Evolutionary conservation across 2,888 invertebrate species (phyloP).

Genomic region (Pollenia amentaria): DNA sequence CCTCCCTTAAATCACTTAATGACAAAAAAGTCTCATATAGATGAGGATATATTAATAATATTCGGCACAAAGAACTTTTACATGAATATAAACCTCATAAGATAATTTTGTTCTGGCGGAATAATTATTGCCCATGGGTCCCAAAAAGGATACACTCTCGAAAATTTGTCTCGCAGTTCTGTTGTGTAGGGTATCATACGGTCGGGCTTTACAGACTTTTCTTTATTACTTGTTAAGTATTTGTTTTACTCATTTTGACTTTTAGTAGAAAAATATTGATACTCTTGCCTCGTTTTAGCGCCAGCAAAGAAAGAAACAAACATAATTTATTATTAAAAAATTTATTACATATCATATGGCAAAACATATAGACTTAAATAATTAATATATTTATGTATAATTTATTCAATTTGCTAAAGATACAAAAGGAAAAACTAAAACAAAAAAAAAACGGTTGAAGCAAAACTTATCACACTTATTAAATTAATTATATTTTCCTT

Average conservation of each 20-base stretch:
- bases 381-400: constrained; percentile 9
- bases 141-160: too few species aligned
- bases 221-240: too few species aligned
- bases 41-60: too few species aligned
- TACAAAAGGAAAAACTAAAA: constrained; percentile 12
- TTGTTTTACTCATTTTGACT: not conserved
- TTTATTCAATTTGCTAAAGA: constrained; percentile 4
- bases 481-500: not conserved
- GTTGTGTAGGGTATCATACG: too few species aligned
- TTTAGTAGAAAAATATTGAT: not conserved
- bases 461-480: constrained; percentile 12
- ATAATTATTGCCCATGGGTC: too few species aligned
- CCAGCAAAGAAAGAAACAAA: not conserved
- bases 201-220: too few species aligned
- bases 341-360: constrained; percentile 11
- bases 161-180: too few species aligned
- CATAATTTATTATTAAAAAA: not conserved
- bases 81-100: too few species aligned
- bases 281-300: not conserved
- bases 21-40: too few species aligned
- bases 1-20: too few species aligned
- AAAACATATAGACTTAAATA: constrained; percentile 26
- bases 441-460: not conserved
- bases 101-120: too few species aligned
- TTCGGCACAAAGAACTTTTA: too few species aligned